Base-by-base conservation (phyloP, 2,113 vertebrate genomes). In the Bubalus kerabau region DNA sequence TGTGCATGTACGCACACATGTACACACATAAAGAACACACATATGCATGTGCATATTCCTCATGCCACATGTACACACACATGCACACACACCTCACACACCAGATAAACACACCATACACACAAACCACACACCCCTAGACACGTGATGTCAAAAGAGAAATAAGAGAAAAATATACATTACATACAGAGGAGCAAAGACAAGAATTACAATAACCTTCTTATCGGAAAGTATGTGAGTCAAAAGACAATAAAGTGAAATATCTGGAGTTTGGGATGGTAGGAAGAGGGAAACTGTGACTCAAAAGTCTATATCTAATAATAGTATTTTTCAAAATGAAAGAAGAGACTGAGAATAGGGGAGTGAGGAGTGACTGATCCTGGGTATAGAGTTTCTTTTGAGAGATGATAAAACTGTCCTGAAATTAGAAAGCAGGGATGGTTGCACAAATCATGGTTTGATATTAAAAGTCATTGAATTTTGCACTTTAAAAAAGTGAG, bases 1-100 rank as follows among this genome's bases (percentile, higher is more conserved):
- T 23, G 26, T 30, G 43, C 46, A 10, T 0, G 0, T 21, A 30
- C 1, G 16, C 43, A 80, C 43, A 9, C 0, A 0, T 7, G 13
- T 19, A 21, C 64, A 36, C 64, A 71, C 9, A 36, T 10, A n/a
- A 0, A 57, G n/a, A 71, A 36, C n/a, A 71, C n/a, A 36, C n/a
- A 36, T 71, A 5, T 36, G 17, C 64, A 36, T 21, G 19, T 3
- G 5, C n/a, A 6, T 23, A 36, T 36, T 36, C 67, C 10, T 23
- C 67, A 40, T 6, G 5, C 67, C n/a, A 71, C n/a, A 71, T 17
- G 14, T 5, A 30, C 8, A 48, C 46, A 80, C 74, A 23, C 7
- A 5, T 4, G 8, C 17, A 67, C n/a, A 36, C n/a, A 71, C 32
- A 67, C 62, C 54, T 19, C 46, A 89, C 59, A 28, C n/a, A 48